These are phyloP conservation scores for Enteromius viviparus DNA, from an alignment of 2,797 vertebrate genomes.

Conservation along the genomic window DNA sequence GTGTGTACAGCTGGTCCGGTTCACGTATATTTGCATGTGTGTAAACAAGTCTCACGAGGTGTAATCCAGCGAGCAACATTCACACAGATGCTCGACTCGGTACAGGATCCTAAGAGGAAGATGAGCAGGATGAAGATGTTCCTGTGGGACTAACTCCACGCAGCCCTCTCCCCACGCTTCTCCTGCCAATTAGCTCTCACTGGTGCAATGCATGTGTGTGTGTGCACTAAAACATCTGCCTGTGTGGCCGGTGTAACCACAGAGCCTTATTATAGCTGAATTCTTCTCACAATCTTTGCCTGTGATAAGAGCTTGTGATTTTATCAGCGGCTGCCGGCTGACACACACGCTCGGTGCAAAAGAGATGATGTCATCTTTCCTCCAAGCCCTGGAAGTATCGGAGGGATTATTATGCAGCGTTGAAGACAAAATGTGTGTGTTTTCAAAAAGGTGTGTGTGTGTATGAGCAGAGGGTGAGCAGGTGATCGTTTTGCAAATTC, in stretches of 20 bases:
- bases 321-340: conserved; percentile 39
- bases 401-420: conserved; percentile 27
- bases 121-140: conserved; percentile 31
- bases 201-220: conserved; percentile 29
- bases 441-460: not conserved
- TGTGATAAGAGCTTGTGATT: conserved; percentile 49
- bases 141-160: conserved; percentile 17
- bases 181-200: conserved; percentile 51
- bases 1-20: conserved; percentile 18
- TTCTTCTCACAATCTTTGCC: conserved; percentile 46
- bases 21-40: conserved; percentile 19
- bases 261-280: conserved; percentile 57
- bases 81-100: conserved; percentile 36
- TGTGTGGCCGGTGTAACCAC: conserved; percentile 30
- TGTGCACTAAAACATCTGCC: conserved; percentile 51
- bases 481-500: conserved; percentile 32
- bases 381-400: conserved; percentile 22
- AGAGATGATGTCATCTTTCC: conserved; percentile 40
- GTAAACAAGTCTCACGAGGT: conserved; percentile 9
- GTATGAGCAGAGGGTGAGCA: not conserved
- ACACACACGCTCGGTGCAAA: not conserved
- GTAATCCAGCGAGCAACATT: conserved; percentile 19
- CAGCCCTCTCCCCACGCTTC: conserved; percentile 33
- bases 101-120: conserved; percentile 19
- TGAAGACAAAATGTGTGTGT: conserved; percentile 27